Percentiles rank a stretch among this genome's conserved stretches.
Conservation (phyloP, 2,888 invertebrate species). For the Osmoderma eremita region DNA sequence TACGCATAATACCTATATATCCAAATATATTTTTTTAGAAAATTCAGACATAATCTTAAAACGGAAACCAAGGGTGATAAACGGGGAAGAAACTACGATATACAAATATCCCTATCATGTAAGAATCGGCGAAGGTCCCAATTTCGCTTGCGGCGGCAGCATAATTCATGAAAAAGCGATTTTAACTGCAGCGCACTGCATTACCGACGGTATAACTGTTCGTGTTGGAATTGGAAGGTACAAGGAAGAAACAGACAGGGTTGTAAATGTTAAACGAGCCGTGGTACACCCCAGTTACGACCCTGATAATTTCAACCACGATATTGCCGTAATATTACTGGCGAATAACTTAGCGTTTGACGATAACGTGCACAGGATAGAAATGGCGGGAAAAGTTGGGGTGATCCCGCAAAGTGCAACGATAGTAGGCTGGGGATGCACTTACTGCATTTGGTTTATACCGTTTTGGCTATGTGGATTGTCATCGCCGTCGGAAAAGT, state of each 20-base stretch:
- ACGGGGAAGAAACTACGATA: conserved; percentile 11
- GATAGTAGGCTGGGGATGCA: conserved; percentile 24
- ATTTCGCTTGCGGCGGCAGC: conserved; percentile 22
- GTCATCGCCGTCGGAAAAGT: conserved; percentile 4
- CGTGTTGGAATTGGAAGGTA: neutral
- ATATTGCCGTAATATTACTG: conserved; percentile 21
- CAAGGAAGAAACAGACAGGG: neutral
- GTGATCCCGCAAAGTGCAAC: conserved; percentile 2
- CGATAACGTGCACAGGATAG: conserved; percentile 2
- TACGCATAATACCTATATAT: too few relatives aligned
- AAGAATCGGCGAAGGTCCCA: neutral
- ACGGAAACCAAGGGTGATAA: conserved; percentile 10
- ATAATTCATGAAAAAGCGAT: conserved; percentile 15
- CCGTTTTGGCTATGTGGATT: conserved; percentile 18
- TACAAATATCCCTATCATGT: conserved; percentile 3
- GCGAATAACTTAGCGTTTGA: neutral
- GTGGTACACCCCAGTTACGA: neutral
- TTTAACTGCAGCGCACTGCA: conserved; percentile 33
- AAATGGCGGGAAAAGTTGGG: conserved; percentile 4
- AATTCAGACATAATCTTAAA: neutral
- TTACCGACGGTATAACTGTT: neutral
- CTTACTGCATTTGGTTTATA: conserved; percentile 20
- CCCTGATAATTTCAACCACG: neutral
- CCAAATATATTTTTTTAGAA: conserved; percentile 10
- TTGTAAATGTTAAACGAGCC: neutral